Evolutionary conservation across 2,888 invertebrate genomes (phyloP), one percentile per base, ranked within the genome.

Genomic region (Cerastoderma edule): DNA sequence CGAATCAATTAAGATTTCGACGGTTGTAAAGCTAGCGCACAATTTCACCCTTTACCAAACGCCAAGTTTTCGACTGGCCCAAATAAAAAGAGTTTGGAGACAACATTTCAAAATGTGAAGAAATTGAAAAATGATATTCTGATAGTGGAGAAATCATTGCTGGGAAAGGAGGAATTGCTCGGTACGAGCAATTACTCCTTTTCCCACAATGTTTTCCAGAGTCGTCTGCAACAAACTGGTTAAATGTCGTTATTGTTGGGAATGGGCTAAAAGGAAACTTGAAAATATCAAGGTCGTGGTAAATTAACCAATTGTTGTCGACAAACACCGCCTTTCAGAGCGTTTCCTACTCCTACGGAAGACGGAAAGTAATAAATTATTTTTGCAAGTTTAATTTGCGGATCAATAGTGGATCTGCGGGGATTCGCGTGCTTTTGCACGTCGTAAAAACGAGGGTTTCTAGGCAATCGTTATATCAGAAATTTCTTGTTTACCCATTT

Each of bases 351-450:
- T n/a, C 4, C 8, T 39, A 8, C 39, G 16, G 16, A 39, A 39
- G 39, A 39, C 39, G 19, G 19, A 56, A 28, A 56, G 32, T 56
- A 30, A 56, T 56, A 56, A 56, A 30, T 56, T 30, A 56, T 56
- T 30, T 56, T 56, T n/a, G 13, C 56, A 32, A 56, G 56, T 56
- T 56, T 56, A 56, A 56, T 56, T 56, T 56, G 19, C 32, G 56
- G 56, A 56, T 56, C 56, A 56, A 56, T 56, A 56, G 30, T 1
- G 32, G 10, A 56, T 32, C 56, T 56, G 32, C 56, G 32, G 56
- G 56, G 56, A 56, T 56, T 56, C 56, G 56, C 56, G 56, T 56
- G 56, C 56, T 27, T 56, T 56, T 56, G 56, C 56, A 56, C 56
- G 32, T 56, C 56, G 6, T 27, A 54, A 54, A 53, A 2, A 24